Percentiles rank a stretch among this genome's conserved stretches.
Conservation (phyloP, 2,888 invertebrate species). For the Spodoptera exigua region DNA sequence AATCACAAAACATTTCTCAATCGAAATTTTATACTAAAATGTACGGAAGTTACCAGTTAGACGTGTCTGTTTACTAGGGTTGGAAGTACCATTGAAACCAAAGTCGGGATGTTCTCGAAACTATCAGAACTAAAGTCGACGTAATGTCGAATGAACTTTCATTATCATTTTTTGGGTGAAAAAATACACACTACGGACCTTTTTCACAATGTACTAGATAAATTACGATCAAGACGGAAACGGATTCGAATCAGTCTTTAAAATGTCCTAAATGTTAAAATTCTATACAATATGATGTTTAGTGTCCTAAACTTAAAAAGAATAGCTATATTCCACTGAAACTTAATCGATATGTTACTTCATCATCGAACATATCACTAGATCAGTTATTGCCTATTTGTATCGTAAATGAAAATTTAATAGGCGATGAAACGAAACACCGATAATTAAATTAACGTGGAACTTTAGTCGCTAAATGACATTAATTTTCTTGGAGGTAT, state of each 20-base stretch:
- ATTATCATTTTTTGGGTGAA: too few species aligned
- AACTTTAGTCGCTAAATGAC: constrained; percentile 42
- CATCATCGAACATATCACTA: constrained; percentile 57
- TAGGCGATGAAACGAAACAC: constrained; percentile 57
- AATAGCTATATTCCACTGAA: constrained; percentile 47
- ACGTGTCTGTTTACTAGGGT: constrained; percentile 64
- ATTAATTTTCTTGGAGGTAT: constrained; percentile 38
- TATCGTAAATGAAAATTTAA: constrained; percentile 64
- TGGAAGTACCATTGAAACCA: constrained; percentile 45
- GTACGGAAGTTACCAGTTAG: constrained; percentile 71
- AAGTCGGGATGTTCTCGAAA: constrained; percentile 48
- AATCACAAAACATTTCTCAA: constrained; percentile 75
- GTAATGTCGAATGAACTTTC: too few species aligned
- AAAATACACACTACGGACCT: too few species aligned
- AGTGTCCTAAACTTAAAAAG: constrained; percentile 21
- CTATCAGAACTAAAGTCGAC: too few species aligned
- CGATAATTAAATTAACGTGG: constrained; percentile 53
- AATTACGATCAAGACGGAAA: too few species aligned
- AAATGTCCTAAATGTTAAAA: too few species aligned
- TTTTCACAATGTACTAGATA: too few species aligned
- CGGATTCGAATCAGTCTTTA: too few species aligned
- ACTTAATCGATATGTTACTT: constrained; percentile 59
- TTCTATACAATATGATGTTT: too few species aligned
- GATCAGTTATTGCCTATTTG: constrained; percentile 53
- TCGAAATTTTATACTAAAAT: constrained; percentile 77